Conservation (phyloP, 2,888 invertebrate species). For the Drosophila cyrtoloma region DNA sequence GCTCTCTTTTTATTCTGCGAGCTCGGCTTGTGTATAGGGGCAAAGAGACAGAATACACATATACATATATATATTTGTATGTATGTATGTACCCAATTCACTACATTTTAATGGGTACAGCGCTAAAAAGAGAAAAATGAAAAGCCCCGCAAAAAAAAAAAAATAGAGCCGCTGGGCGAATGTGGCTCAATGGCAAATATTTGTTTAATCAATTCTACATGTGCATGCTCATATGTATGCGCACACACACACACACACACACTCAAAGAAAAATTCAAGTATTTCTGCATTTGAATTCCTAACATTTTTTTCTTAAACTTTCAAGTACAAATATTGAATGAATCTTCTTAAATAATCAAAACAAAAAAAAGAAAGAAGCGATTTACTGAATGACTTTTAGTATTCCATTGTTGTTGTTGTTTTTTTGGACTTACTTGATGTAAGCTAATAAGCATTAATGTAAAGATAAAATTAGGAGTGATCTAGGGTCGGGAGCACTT, state of each 20-base stretch:
- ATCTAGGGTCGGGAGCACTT: not conserved
- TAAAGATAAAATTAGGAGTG: not conserved
- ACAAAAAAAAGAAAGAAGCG: fast-evolving
- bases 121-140: not conserved
- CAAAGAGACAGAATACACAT: not conserved
- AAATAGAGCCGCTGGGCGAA: slow-evolving; percentile 35
- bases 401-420: not conserved
- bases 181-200: slow-evolving; percentile 68
- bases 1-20: not conserved
- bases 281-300: not conserved
- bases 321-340: not conserved
- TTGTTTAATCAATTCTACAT: slow-evolving; percentile 74
- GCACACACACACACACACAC: slow-evolving; percentile 11
- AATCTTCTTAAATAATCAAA: not conserved
- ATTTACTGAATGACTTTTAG: not conserved
- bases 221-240: slow-evolving; percentile 26
- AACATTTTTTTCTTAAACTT: not conserved
- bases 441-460: not conserved
- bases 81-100: not conserved
- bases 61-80: not conserved
- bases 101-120: not conserved
- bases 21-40: not conserved
- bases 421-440: not conserved
- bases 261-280: not conserved
- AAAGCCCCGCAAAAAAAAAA: not conserved